phyloP scores from a whole-genome alignment of 1,140 invertebrate species.

The Drosophila novamexicana region DNA sequence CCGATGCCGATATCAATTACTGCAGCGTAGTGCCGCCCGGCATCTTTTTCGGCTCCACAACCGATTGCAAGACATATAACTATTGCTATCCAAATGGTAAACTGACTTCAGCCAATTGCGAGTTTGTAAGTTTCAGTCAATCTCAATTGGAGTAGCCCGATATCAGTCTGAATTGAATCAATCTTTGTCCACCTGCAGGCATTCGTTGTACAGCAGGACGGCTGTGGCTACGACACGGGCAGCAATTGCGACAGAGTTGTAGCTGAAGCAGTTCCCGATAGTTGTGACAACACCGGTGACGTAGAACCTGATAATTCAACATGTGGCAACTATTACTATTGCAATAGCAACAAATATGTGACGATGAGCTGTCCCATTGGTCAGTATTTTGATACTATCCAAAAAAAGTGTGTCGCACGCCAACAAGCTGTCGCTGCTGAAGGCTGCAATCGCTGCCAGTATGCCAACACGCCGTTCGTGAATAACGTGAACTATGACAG shows the following conservation, averaged over 20 bases:
- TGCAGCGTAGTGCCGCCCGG: constrained; percentile 49
- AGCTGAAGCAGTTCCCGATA: background rate
- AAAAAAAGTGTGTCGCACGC: background rate
- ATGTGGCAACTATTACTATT: constrained; percentile 45
- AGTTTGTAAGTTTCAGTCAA: constrained; percentile 23
- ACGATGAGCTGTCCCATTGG: constrained; percentile 14
- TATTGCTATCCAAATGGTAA: constrained; percentile 6
- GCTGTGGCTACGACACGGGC: too few species aligned
- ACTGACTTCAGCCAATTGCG: background rate
- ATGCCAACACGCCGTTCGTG: constrained; percentile 7
- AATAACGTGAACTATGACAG: constrained; percentile 34
- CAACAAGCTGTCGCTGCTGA: background rate
- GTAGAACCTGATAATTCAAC: background rate
- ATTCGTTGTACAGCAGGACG: too few species aligned
- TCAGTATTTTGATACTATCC: constrained; percentile 22
- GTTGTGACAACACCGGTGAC: background rate
- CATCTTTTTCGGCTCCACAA: constrained; percentile 44
- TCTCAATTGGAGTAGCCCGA: background rate
- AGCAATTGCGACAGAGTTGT: constrained; percentile 37
- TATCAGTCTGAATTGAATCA: background rate
- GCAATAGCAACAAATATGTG: constrained; percentile 9
- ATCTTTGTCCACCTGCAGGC: constrained; percentile 10
- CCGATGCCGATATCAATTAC: background rate
- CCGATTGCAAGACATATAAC: constrained; percentile 24
- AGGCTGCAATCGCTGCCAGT: constrained; percentile 61